Conservation (phyloP, 2,888 invertebrate genomes). For the Macrosiphum euphorbiae region DNA sequence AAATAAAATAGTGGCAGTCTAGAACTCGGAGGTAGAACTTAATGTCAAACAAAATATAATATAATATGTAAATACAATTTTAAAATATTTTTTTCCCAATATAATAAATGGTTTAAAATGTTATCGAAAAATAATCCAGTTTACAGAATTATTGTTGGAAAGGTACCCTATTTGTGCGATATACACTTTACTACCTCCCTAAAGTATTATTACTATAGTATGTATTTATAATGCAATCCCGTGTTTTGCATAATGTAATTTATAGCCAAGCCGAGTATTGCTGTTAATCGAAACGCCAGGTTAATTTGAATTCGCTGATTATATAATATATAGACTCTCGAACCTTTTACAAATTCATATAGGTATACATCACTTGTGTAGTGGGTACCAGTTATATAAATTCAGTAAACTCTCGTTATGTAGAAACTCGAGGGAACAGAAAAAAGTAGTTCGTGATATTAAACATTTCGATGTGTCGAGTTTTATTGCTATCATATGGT, state of each 20-base stretch:
- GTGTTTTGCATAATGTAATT: conserved; percentile 57
- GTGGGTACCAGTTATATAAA: no score
- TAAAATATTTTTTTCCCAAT: neutral
- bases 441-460: no score
- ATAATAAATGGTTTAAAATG: neutral
- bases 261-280: conserved; percentile 12
- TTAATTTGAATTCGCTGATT: conserved; percentile 43
- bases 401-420: no score
- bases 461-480: no score
- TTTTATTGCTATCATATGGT: no score
- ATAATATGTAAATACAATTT: neutral
- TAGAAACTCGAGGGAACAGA: no score
- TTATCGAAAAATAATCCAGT: conserved; percentile 14
- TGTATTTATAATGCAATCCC: conserved; percentile 35
- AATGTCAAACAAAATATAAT: neutral
- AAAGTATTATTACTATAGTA: conserved; percentile 40
- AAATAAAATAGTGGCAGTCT: neutral
- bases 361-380: neutral
- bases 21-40: neutral
- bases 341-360: neutral
- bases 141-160: neutral
- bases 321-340: neutral
- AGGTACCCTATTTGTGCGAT: neutral
- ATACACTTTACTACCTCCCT: neutral
- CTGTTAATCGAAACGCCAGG: conserved; percentile 41